These are phyloP conservation scores for Capitulum mitella DNA, from an alignment of 2,888 invertebrate genomes.

Conservation along the genomic window DNA sequence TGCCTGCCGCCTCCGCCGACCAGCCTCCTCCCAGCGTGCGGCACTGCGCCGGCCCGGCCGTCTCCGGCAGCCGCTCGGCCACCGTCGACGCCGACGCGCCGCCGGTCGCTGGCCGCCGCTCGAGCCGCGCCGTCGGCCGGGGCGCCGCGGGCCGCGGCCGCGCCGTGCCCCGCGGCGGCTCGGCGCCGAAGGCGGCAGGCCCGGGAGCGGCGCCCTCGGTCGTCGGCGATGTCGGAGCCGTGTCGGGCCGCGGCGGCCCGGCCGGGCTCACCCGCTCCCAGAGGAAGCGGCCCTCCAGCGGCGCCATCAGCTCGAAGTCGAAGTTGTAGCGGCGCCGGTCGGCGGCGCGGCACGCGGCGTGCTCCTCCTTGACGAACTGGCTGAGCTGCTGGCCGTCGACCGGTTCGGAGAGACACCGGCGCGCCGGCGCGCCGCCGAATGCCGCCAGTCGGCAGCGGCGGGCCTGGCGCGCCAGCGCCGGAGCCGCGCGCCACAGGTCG, in stretches of 20 bases:
- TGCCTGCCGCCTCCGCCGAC: too few species aligned
- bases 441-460: neutral
- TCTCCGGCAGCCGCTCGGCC: too few species aligned
- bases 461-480: neutral
- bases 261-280: slow-evolving; percentile 30
- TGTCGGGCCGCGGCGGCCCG: slow-evolving; percentile 30
- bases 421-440: neutral
- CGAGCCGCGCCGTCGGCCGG: too few species aligned
- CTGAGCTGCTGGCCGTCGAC: slow-evolving; percentile 33
- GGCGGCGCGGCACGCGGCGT: slow-evolving; percentile 30
- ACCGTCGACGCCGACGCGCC: too few species aligned
- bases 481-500: neutral
- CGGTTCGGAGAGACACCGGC: slow-evolving; percentile 32
- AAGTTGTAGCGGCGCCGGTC: slow-evolving; percentile 33
- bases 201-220: too few species aligned
- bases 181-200: too few species aligned
- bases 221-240: too few species aligned
- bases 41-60: too few species aligned
- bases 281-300: slow-evolving; percentile 32
- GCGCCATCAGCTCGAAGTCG: slow-evolving; percentile 32
- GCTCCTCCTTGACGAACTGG: slow-evolving; percentile 33
- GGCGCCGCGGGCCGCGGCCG: too few species aligned
- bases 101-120: too few species aligned
- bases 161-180: too few species aligned
- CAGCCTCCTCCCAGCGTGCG: too few species aligned